Percentiles rank a stretch among this genome's conserved stretches.
These are phyloP conservation scores for Pygoscelis adeliae DNA, from an alignment of 2,113 vertebrate genomes.

Conservation along the genomic window DNA sequence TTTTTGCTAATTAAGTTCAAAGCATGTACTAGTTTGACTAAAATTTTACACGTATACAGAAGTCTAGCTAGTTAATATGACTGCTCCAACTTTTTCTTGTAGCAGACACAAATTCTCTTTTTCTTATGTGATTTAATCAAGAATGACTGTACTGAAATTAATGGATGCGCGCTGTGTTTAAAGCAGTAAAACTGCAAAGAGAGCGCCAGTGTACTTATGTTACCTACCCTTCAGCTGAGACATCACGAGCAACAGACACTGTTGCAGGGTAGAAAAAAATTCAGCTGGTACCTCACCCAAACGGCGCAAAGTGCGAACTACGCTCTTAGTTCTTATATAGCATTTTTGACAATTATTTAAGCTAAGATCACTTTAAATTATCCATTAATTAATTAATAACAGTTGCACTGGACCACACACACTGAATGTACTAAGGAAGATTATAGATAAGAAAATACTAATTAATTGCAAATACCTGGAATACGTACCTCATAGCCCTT, in stretches of 20 bases:
- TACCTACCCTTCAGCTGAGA: background rate
- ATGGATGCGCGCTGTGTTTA: background rate
- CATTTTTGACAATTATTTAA: background rate
- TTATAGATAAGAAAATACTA: background rate
- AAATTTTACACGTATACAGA: background rate
- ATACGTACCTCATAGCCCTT: slow-evolving; percentile 95
- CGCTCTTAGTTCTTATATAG: background rate
- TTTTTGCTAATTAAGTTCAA: background rate
- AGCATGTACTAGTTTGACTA: background rate
- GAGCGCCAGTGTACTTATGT: fast-evolving
- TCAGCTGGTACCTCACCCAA: background rate
- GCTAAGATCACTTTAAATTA: background rate
- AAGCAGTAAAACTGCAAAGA: background rate
- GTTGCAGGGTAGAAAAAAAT: background rate
- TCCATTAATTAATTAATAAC: background rate
- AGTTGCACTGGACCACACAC: background rate
- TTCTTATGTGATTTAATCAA: background rate
- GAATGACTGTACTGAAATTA: background rate
- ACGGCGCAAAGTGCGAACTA: fast-evolving
- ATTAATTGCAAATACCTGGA: background rate
- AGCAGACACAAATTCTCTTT: background rate
- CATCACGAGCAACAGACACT: background rate
- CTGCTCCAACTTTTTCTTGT: background rate
- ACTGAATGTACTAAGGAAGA: background rate
- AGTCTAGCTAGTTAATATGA: background rate